Percentiles rank a stretch among this genome's conserved stretches.
phyloP scores from a whole-genome alignment of 92 coral and sea anemone species.

The Isaurus tuberculatus region DNA sequence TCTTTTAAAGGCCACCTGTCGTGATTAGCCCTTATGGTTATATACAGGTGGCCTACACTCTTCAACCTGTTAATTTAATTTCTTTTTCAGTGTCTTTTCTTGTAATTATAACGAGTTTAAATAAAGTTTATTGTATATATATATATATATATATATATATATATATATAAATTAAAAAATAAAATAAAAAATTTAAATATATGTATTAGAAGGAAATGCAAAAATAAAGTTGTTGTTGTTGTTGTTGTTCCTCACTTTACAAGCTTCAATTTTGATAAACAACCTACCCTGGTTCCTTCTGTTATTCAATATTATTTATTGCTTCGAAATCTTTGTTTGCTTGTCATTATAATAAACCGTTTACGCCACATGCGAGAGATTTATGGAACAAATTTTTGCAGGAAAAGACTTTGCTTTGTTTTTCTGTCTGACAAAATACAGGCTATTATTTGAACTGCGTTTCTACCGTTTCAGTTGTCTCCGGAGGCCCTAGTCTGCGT shows the following conservation, averaged over 20 bases:
- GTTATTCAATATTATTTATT: neutral
- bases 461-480: constrained; percentile 48
- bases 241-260: neutral
- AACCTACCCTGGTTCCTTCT: neutral
- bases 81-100: no score
- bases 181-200: no score
- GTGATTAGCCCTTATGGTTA: no score
- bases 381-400: constrained; percentile 7
- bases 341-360: neutral
- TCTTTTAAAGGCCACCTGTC: no score
- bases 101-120: no score
- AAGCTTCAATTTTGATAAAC: constrained; percentile 14
- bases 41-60: no score
- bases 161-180: no score
- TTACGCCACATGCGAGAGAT: neutral
- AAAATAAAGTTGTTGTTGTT: no score
- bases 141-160: no score
- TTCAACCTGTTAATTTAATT: no score
- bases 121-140: no score
- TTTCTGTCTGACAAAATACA: constrained; percentile 11
- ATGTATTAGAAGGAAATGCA: no score
- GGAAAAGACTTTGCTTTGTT: constrained; percentile 3
- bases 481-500: constrained; percentile 28
- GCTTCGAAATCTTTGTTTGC: neutral
- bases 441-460: constrained; percentile 47